Percentiles rank a stretch among this genome's conserved stretches.
Conservation (phyloP, 2,888 invertebrate species). For the Eupeodes luniger region DNA sequence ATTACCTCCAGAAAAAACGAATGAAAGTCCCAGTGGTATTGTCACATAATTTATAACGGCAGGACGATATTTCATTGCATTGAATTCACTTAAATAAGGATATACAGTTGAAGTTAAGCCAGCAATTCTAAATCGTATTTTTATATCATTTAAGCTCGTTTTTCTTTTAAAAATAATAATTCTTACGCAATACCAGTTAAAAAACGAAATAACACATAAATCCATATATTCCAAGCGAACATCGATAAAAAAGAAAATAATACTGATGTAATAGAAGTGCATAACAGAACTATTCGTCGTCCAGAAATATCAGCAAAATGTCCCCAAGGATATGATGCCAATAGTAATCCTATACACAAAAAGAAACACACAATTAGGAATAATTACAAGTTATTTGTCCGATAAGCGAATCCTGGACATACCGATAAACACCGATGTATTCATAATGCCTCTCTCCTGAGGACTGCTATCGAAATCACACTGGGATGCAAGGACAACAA, state of each 20-base stretch:
- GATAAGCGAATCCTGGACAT: constrained; percentile 22
- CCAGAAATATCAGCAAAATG: constrained; percentile 86
- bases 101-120: constrained; percentile 83
- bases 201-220: constrained; percentile 85
- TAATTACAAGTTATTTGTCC: background rate
- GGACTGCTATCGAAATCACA: constrained; percentile 87
- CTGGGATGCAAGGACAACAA: constrained; percentile 89
- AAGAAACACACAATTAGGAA: background rate
- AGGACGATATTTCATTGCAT: constrained; percentile 80
- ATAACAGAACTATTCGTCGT: constrained; percentile 84
- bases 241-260: constrained; percentile 85
- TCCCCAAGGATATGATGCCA: constrained; percentile 87
- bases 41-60: constrained; percentile 81
- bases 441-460: constrained; percentile 87
- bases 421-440: constrained; percentile 88
- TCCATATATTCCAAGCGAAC: constrained; percentile 84
- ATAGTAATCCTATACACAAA: constrained; percentile 84
- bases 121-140: constrained; percentile 81
- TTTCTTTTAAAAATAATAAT: background rate
- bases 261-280: constrained; percentile 84
- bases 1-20: background rate
- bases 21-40: background rate
- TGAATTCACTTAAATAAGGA: constrained; percentile 84
- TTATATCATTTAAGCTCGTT: background rate
- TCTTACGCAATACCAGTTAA: constrained; percentile 86